Evolutionary conservation across 1,140 invertebrate genomes (phyloP).

Genomic region (Geopemphigus sp.): DNA sequence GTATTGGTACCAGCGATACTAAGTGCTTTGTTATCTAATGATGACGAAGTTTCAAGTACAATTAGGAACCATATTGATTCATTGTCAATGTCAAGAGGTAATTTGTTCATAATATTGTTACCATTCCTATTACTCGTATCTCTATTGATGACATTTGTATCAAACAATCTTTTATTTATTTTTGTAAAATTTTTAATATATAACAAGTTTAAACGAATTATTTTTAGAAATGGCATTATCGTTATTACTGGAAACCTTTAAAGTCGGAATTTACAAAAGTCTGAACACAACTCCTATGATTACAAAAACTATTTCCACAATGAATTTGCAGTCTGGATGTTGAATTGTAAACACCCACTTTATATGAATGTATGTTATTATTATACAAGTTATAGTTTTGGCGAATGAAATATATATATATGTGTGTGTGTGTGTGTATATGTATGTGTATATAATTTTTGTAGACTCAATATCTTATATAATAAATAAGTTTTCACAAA

Average conservation of each 20-base stretch:
- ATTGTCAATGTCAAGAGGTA: conserved; percentile 43
- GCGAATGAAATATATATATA: too few relatives aligned
- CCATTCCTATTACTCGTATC: too few relatives aligned
- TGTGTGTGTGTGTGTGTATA: too few relatives aligned
- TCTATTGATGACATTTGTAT: too few relatives aligned
- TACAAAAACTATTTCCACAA: conserved; percentile 72
- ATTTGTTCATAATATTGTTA: not conserved
- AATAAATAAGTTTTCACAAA: too few relatives aligned
- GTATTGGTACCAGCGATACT: conserved; percentile 23
- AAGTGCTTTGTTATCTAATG: conserved; percentile 28
- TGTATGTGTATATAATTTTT: too few relatives aligned
- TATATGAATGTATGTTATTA: not conserved
- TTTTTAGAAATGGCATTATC: conserved; percentile 73
- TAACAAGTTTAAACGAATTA: too few relatives aligned
- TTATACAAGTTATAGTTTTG: not conserved
- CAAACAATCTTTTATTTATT: too few relatives aligned
- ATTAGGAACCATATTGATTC: conserved; percentile 44
- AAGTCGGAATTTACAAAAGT: conserved; percentile 74
- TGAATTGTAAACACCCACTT: conserved; percentile 55
- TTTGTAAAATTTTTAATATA: not conserved
- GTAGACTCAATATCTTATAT: too few relatives aligned
- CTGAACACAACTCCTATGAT: conserved; percentile 76
- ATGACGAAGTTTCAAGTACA: conserved; percentile 39
- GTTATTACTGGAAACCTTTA: conserved; percentile 78
- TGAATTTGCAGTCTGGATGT: conserved; percentile 80